Base-by-base conservation (phyloP, 2,888 invertebrate genomes). In the Plutella xylostella region DNA sequence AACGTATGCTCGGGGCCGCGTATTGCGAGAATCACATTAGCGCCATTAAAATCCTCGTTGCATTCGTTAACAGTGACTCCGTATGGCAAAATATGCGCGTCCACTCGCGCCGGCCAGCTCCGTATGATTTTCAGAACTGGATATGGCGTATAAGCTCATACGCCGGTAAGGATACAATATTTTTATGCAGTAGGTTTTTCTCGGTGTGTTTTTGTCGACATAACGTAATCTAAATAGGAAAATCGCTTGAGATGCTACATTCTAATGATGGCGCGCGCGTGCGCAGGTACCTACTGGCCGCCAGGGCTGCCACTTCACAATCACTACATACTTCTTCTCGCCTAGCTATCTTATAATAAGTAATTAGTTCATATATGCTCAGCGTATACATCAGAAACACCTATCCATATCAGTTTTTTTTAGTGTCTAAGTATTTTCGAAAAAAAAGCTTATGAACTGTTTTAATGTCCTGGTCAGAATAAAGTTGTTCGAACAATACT, bases 91-190 rank as follows among this genome's bases (percentile, higher is more conserved):
- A 79, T 79, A 83, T 83, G 82, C 63, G 75, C 64, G 58, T 65
- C 59, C 58, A 74, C 76, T 70, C 53, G 75, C 66, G 72, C 63
- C 60, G 63, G 68, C 69, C 65, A 64, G 72, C 75, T 72, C 80
- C 80, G 83, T 80, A 80, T 83, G 83, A 83, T 83, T 83, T 80
- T 83, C 83, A 82, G 82, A 83, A 82, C 79, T 75, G 82, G 78
- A 69, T 60, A 66, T 63, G 61, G 67, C 70, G 65, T 78, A 82
- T 77, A 75, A 61, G 68, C 68, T n/a, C n/a, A n/a, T n/a, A n/a
- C n/a, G n/a, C n/a, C n/a, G 68, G 66, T 65, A 72, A 70, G 78
- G 74, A 77, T 80, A 74, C 80, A 80, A 83, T 83, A 82, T 83
- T 83, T 83, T 80, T 83, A 83, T 82, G 72, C 74, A 52, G 60